Percentiles rank a stretch among this genome's conserved stretches.
Conservation (phyloP, 1,140 invertebrate species). For the Lordiphosa collinella region DNA sequence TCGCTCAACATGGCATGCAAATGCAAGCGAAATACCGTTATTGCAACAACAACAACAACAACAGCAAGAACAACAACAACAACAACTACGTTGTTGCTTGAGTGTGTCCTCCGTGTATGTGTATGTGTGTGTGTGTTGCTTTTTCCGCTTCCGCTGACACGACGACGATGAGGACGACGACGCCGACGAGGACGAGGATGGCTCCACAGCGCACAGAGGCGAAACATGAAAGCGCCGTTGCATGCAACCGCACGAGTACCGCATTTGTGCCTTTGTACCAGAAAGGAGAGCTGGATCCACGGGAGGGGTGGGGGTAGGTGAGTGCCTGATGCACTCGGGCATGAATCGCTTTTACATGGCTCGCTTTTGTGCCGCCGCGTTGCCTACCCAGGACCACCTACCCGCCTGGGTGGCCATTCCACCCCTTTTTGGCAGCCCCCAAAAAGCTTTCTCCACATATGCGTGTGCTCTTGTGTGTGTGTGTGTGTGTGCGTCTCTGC, state of each 20-base stretch:
- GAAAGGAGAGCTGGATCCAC: conserved; percentile 1
- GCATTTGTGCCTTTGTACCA: conserved; percentile 71
- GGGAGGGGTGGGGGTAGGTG: conserved; percentile 4
- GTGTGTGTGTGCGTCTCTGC: conserved; percentile 1
- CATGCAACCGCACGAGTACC: conserved; percentile 73
- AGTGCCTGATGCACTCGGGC: conserved; percentile 56
- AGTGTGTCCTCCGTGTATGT: conserved; percentile 13
- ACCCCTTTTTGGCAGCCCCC: conserved; percentile 12
- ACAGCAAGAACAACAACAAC: conserved; percentile 34
- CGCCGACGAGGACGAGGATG: conserved; percentile 8
- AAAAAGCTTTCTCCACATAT: conserved; percentile 16
- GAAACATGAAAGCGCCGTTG: conserved; percentile 72
- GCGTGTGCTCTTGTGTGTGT: conserved; percentile 3
- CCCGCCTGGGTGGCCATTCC: conserved; percentile 7
- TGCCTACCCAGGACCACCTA: background rate
- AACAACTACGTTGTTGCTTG: conserved; percentile 43
- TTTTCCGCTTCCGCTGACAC: conserved; percentile 77
- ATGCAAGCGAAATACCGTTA: conserved; percentile 47
- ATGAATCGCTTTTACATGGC: conserved; percentile 69
- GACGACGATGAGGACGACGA: conserved; percentile 58
- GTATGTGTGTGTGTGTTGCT: conserved; percentile 53
- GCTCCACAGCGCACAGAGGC: conserved; percentile 19
- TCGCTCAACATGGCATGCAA: conserved; percentile 55
- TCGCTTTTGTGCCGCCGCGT: conserved; percentile 54
- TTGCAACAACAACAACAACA: conserved; percentile 30